These are phyloP conservation scores for Ethmia dodecea DNA, from an alignment of 2,888 invertebrate genomes.

Conservation along the genomic window DNA sequence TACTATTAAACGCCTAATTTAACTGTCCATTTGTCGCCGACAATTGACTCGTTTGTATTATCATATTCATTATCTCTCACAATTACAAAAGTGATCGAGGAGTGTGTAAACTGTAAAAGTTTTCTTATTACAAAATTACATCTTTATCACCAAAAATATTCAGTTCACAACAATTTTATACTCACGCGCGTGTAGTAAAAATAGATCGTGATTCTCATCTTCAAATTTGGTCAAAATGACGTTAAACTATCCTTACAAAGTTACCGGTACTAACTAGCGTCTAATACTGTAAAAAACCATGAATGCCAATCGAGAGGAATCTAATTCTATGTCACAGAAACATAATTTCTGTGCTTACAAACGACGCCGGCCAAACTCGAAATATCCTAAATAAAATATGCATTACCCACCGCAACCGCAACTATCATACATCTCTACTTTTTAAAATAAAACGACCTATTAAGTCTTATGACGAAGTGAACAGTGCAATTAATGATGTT, in stretches of 20 bases:
- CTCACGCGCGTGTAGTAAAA: conserved; percentile 56
- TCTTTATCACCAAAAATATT: conserved; percentile 60
- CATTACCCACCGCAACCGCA: too few relatives aligned
- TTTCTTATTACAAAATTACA: conserved; percentile 62
- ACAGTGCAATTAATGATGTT: too few relatives aligned
- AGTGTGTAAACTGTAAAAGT: conserved; percentile 59
- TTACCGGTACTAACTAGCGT: conserved; percentile 36
- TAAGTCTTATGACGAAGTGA: too few relatives aligned
- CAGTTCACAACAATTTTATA: conserved; percentile 41
- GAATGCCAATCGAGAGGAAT: conserved; percentile 13
- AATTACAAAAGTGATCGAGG: conserved; percentile 72
- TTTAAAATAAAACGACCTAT: too few relatives aligned
- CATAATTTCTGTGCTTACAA: too few relatives aligned
- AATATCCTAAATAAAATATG: too few relatives aligned
- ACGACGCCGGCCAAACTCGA: too few relatives aligned
- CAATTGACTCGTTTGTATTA: conserved; percentile 57
- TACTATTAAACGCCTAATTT: too few relatives aligned
- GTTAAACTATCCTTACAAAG: conserved; percentile 20
- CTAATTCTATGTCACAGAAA: conserved; percentile 15
- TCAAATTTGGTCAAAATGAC: conserved; percentile 42
- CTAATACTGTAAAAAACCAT: conserved; percentile 32
- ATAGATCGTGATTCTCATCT: conserved; percentile 43
- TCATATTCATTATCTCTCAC: conserved; percentile 65
- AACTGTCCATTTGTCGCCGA: conserved; percentile 27
- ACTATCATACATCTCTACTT: too few relatives aligned